Percentiles rank a stretch among this genome's conserved stretches.
Conservation (phyloP, 2,888 invertebrate genomes). For the Synergus itoensis region DNA sequence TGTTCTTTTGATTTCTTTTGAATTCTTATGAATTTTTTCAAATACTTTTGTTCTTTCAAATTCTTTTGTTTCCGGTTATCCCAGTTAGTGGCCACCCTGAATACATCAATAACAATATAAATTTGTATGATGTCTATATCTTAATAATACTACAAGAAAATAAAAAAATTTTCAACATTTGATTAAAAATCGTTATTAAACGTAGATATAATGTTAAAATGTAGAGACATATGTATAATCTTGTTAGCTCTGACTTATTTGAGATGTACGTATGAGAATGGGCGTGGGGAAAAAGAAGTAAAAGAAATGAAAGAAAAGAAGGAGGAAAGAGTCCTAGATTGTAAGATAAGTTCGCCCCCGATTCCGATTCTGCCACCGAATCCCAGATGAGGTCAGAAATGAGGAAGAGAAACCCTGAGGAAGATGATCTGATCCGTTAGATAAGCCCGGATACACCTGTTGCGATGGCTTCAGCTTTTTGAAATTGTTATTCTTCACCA, state of each 20-base stretch:
- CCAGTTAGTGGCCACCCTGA: too few species aligned
- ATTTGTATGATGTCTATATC: too few species aligned
- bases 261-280: slow-evolving; percentile 51
- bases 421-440: slow-evolving; percentile 56
- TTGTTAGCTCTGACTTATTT: slow-evolving; percentile 59
- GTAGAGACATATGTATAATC: slow-evolving; percentile 53
- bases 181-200: too few species aligned
- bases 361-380: slow-evolving; percentile 63
- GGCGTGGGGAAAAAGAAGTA: slow-evolving; percentile 38
- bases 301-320: slow-evolving; percentile 42
- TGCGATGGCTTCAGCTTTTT: slow-evolving; percentile 42
- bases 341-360: slow-evolving; percentile 57
- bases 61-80: too few species aligned
- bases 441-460: slow-evolving; percentile 62
- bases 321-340: slow-evolving; percentile 48
- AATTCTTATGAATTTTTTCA: too few species aligned
- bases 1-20: too few species aligned
- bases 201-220: neutral
- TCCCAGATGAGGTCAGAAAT: slow-evolving; percentile 55
- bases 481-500: slow-evolving; percentile 33
- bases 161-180: too few species aligned
- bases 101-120: too few species aligned
- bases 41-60: too few species aligned
- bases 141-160: too few species aligned
- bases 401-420: slow-evolving; percentile 45